These are phyloP conservation scores for Synodontis membranacea DNA, from an alignment of 2,113 vertebrate genomes.

Conservation along the genomic window DNA sequence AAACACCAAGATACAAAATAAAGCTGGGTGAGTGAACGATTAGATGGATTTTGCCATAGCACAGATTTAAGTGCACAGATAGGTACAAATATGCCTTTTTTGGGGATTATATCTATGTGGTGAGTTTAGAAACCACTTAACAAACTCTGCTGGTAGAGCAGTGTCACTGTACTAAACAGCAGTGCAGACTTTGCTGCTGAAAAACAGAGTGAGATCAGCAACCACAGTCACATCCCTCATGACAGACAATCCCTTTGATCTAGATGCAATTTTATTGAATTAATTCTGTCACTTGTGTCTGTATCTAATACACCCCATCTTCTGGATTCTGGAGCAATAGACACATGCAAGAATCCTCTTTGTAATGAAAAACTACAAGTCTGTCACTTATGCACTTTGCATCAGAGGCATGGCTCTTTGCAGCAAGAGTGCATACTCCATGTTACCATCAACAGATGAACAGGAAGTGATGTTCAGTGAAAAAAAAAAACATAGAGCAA, in stretches of 20 bases:
- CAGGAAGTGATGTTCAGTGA: constrained; percentile 68
- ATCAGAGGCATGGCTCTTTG: constrained; percentile 51
- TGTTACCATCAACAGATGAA: constrained; percentile 66
- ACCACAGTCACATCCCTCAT: constrained; percentile 43
- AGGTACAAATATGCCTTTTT: constrained; percentile 11
- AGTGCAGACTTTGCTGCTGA: constrained; percentile 39
- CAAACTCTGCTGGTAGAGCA: constrained; percentile 37
- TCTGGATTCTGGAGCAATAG: constrained; percentile 17
- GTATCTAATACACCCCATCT: constrained; percentile 10
- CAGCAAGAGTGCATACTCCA: constrained; percentile 60
- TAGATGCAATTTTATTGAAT: constrained; percentile 19
- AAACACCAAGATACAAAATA: not conserved
- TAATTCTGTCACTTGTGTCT: constrained; percentile 16
- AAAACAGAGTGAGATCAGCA: constrained; percentile 39
- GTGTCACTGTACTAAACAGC: constrained; percentile 33
- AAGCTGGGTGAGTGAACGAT: not conserved
- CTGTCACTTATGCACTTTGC: constrained; percentile 17
- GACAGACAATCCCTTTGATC: constrained; percentile 47
- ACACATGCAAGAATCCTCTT: not conserved
- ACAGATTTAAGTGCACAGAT: not conserved
- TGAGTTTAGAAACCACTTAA: constrained; percentile 41
- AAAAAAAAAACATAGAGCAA: constrained; percentile 30
- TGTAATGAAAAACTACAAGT: constrained; percentile 49
- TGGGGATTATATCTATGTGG: constrained; percentile 36
- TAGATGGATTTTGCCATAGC: not conserved